Percentiles rank a stretch among this genome's conserved stretches.
These are phyloP conservation scores for Pyrocoelia pectoralis DNA, from an alignment of 2,888 invertebrate species.

Conservation along the genomic window DNA sequence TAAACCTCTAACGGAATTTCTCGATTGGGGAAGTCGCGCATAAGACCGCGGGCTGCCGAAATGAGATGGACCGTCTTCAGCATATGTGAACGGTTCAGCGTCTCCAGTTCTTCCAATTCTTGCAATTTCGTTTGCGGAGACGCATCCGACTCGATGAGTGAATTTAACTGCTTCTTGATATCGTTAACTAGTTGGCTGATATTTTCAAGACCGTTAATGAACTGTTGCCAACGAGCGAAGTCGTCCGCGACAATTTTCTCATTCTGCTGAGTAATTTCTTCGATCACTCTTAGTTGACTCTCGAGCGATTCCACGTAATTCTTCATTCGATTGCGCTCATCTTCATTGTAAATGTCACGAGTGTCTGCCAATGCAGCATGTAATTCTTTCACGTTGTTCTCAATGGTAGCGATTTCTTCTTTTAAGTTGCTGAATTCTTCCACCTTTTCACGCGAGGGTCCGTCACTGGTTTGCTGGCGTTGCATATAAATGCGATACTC, in stretches of 20 bases:
- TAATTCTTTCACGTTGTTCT: constrained; percentile 71
- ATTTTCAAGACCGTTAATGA: constrained; percentile 69
- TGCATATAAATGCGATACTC: constrained; percentile 78
- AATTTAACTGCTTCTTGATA: constrained; percentile 64
- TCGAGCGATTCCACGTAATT: constrained; percentile 68
- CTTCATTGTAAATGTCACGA: constrained; percentile 60
- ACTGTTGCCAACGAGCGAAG: constrained; percentile 75
- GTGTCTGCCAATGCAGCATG: constrained; percentile 65
- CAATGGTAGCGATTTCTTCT: constrained; percentile 72
- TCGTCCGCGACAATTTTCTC: constrained; percentile 66
- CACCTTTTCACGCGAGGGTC: constrained; percentile 68
- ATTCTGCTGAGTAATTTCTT: constrained; percentile 70
- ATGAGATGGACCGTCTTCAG: constrained; percentile 69
- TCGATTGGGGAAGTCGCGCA: constrained; percentile 74
- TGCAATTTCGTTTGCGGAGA: constrained; percentile 73
- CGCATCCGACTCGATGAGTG: constrained; percentile 68
- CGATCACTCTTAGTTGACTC: constrained; percentile 75
- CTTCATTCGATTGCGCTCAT: constrained; percentile 60
- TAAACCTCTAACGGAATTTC: constrained; percentile 75
- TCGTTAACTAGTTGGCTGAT: constrained; percentile 64
- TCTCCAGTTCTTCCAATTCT: constrained; percentile 75
- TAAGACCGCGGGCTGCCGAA: constrained; percentile 68
- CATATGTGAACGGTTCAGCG: constrained; percentile 69
- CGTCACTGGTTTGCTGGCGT: constrained; percentile 65
- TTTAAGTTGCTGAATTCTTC: constrained; percentile 69